These are phyloP conservation scores for Maccullochella peelii DNA, from an alignment of 2,113 vertebrate genomes.

Conservation along the genomic window DNA sequence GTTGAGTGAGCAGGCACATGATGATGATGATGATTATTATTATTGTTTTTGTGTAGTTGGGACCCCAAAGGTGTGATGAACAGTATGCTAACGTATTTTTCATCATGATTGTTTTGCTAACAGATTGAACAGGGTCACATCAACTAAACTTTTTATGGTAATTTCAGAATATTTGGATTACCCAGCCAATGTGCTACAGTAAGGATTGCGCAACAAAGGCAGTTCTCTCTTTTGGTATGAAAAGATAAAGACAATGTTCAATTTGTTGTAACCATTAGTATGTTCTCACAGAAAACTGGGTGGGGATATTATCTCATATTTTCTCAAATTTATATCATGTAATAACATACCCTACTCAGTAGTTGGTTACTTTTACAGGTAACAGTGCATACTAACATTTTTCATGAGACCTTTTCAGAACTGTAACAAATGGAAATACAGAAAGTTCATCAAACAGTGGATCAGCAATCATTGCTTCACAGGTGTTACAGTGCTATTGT, in stretches of 20 bases:
- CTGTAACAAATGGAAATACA: background rate
- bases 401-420: background rate
- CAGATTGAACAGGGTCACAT: background rate
- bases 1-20: background rate
- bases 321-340: background rate
- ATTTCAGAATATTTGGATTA: background rate
- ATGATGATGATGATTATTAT: background rate
- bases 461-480: background rate
- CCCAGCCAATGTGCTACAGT: background rate
- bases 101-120: background rate
- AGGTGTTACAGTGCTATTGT: background rate
- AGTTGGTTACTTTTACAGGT: background rate
- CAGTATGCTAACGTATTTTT: background rate
- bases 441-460: background rate
- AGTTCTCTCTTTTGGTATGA: background rate
- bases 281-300: background rate
- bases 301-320: background rate
- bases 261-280: too few relatives aligned
- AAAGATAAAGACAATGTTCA: background rate
- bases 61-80: background rate
- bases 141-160: background rate
- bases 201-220: background rate
- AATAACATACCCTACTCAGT: background rate
- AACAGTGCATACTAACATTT: background rate
- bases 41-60: background rate